A percentile compares a stretch with the other conserved stretches of the same genome.
phyloP scores from a whole-genome alignment of 37 sponge, comb jelly and placozoan species.

The Diacarnus erythraeanus region DNA sequence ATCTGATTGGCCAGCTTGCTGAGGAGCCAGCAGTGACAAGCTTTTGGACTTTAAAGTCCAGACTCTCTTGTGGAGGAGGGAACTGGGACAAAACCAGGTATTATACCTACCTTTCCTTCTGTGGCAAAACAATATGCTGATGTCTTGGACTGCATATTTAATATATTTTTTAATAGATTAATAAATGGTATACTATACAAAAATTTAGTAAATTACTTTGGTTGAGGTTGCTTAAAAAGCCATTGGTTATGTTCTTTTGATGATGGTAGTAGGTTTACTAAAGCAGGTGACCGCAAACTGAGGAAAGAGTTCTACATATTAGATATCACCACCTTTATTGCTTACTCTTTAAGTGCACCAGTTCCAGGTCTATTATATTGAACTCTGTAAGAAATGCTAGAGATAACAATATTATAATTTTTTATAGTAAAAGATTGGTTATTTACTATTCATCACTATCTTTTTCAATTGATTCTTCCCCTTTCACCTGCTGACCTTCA shows the following conservation, averaged over 20 bases:
- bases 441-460: constrained; percentile 39
- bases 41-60: too few relatives aligned
- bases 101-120: constrained; percentile 1
- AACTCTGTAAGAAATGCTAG: constrained; percentile 37
- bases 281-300: constrained; percentile 33
- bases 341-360: constrained; percentile 36
- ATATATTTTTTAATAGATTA: too few relatives aligned
- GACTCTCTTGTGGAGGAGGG: too few relatives aligned
- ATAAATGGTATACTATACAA: too few relatives aligned
- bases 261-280: constrained; percentile 13
- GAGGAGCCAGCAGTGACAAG: too few relatives aligned
- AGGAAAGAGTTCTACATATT: background rate
- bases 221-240: constrained; percentile 31
- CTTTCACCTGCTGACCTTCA: background rate
- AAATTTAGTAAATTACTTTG: background rate
- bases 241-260: constrained; percentile 19
- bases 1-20: too few relatives aligned
- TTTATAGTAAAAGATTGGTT: background rate
- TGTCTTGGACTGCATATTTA: too few relatives aligned
- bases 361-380: constrained; percentile 41
- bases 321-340: background rate
- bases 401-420: background rate
- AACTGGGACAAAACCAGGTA: too few relatives aligned
- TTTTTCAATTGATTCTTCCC: constrained; percentile 13
- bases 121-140: too few relatives aligned